phyloP scores from a whole-genome alignment of 2,113 vertebrate species.

The Scatophagus argus region DNA sequence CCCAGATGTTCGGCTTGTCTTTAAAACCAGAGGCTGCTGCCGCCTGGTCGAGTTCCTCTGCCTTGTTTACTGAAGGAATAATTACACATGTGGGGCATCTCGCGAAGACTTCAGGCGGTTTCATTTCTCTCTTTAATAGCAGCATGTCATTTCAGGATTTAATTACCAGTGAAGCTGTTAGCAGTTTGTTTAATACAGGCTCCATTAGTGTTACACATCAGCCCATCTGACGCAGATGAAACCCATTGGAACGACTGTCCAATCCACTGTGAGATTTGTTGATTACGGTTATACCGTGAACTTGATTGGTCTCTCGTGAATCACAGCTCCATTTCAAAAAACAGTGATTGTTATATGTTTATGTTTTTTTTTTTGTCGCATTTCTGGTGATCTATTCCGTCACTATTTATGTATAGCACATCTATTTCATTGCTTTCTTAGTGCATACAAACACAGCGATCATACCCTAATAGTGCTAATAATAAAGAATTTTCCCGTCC shows the following conservation, averaged over 20 bases:
- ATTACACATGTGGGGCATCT: background rate
- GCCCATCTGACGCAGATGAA: background rate
- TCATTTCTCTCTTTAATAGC: background rate
- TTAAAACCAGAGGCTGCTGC: background rate
- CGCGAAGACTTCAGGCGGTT: background rate
- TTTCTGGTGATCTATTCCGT: background rate
- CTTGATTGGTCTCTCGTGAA: background rate
- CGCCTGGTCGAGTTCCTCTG: background rate
- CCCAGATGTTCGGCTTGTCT: background rate
- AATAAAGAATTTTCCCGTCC: background rate
- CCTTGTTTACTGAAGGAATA: slow-evolving; percentile 6
- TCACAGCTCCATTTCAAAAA: background rate
- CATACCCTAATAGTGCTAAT: background rate
- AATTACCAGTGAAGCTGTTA: background rate
- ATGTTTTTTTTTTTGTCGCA: background rate
- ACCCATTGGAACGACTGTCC: background rate
- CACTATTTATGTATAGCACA: background rate
- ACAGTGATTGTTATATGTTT: too few species aligned
- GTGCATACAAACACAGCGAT: background rate
- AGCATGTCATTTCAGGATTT: background rate
- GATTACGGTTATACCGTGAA: background rate
- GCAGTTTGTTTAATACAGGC: slow-evolving; percentile 18
- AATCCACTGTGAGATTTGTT: background rate
- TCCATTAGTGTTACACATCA: background rate
- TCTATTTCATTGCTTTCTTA: background rate